Conservation (phyloP, 2,888 invertebrate genomes). For the Papilio demoleus region DNA sequence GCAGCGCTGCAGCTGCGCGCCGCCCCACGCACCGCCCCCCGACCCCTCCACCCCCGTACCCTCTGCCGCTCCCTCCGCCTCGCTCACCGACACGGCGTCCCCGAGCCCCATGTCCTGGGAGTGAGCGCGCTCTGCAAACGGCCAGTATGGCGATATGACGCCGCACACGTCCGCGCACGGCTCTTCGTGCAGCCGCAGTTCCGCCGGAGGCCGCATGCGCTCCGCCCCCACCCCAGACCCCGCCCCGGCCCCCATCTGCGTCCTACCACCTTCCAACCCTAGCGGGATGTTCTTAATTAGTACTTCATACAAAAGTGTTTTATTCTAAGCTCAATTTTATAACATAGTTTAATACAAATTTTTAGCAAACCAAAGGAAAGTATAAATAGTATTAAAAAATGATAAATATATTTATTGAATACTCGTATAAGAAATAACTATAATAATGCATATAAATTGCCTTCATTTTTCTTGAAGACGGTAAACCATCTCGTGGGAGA, state of each 20-base stretch:
- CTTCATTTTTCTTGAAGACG: slow-evolving; percentile 42
- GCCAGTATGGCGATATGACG: slow-evolving; percentile 86
- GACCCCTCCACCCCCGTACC: slow-evolving; percentile 26
- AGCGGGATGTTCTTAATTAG: too few relatives aligned
- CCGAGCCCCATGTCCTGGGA: slow-evolving; percentile 79
- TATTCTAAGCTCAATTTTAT: too few relatives aligned
- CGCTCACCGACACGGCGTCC: slow-evolving; percentile 67
- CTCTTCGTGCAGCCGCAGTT: slow-evolving; percentile 67
- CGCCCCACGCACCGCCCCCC: slow-evolving; percentile 54
- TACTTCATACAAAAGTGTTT: too few relatives aligned
- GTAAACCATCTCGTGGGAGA: slow-evolving; percentile 73
- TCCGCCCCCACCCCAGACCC: slow-evolving; percentile 58
- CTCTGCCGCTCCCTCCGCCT: slow-evolving; percentile 57
- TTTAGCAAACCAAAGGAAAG: too few relatives aligned
- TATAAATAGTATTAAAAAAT: too few relatives aligned
- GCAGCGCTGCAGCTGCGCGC: slow-evolving; percentile 83
- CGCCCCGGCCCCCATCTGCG: slow-evolving; percentile 59
- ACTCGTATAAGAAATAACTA: too few relatives aligned
- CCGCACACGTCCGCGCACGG: slow-evolving; percentile 67
- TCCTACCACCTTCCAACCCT: too few relatives aligned
- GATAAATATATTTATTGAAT: too few relatives aligned
- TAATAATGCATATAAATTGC: too few relatives aligned
- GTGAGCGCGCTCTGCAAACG: slow-evolving; percentile 78
- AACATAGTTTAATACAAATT: too few relatives aligned
- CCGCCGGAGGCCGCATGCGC: slow-evolving; percentile 69